Percentiles rank a stretch among this genome's conserved stretches.
Conservation (phyloP, 2,888 invertebrate species). For the Leucophenga maculata region DNA sequence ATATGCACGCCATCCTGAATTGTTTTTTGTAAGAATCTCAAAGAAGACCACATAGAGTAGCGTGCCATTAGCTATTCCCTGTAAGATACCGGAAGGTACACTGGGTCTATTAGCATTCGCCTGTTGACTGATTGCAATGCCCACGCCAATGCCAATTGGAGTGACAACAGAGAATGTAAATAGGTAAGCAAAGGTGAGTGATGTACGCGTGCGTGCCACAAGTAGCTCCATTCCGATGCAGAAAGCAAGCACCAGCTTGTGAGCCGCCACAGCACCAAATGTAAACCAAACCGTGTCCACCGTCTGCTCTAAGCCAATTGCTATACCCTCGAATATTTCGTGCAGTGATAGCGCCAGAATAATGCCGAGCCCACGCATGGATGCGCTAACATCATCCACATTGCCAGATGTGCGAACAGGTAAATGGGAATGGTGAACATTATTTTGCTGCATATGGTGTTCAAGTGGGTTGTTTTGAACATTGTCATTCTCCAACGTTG, state of each 20-base stretch:
- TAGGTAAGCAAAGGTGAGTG: conserved; percentile 79
- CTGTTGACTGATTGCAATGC: conserved; percentile 80
- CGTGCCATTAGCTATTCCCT: conserved; percentile 86
- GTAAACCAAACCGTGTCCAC: conserved; percentile 81
- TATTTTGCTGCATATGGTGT: conserved; percentile 32
- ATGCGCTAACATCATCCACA: conserved; percentile 64
- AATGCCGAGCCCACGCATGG: conserved; percentile 82
- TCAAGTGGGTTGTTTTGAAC: conserved; percentile 1
- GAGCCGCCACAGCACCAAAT: conserved; percentile 87
- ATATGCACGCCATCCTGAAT: conserved; percentile 78
- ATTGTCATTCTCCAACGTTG: not conserved
- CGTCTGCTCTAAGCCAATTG: conserved; percentile 83
- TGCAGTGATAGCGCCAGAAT: conserved; percentile 89
- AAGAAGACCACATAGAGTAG: conserved; percentile 97
- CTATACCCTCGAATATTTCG: conserved; percentile 88
- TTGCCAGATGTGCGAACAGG: conserved; percentile 63
- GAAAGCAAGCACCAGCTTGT: conserved; percentile 90
- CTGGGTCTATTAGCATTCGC: conserved; percentile 76
- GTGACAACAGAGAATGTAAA: conserved; percentile 85
- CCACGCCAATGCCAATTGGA: conserved; percentile 80
- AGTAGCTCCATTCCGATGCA: conserved; percentile 89
- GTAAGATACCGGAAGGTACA: conserved; percentile 77
- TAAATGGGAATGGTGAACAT: conserved; percentile 52
- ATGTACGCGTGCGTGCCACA: conserved; percentile 78
- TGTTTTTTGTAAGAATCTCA: conserved; percentile 82